A percentile compares a stretch with the other conserved stretches of the same genome.
Conservation (phyloP, 2,888 invertebrate species). For the Agonopterix heracliana region DNA sequence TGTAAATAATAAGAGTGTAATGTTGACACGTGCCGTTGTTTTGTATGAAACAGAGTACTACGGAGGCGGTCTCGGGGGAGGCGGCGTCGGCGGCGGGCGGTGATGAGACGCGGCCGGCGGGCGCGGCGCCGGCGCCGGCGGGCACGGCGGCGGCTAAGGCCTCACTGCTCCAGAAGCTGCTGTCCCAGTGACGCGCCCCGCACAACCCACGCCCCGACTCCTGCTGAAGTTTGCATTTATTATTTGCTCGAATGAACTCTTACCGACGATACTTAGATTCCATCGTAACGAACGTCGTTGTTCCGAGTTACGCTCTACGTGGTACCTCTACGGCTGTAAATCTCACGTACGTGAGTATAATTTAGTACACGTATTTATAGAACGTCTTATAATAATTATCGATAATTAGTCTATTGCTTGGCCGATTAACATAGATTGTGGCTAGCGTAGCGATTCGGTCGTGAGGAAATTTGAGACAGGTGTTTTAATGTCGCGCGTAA, state of each 20-base stretch:
- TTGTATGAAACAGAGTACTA: conserved; percentile 57
- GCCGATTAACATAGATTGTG: conserved; percentile 13
- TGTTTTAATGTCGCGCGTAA: too few species aligned
- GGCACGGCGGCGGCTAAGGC: conserved; percentile 73
- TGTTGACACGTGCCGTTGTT: neutral
- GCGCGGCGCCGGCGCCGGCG: conserved; percentile 20
- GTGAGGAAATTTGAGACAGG: neutral
- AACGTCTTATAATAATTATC: conserved; percentile 38
- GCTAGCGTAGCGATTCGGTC: conserved; percentile 9
- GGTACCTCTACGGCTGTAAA: conserved; percentile 69
- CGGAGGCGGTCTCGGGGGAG: conserved; percentile 70
- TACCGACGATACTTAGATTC: conserved; percentile 37
- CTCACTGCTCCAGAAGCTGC: conserved; percentile 89
- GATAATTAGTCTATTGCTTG: conserved; percentile 14
- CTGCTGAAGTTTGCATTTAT: conserved; percentile 57
- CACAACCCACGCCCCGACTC: conserved; percentile 15
- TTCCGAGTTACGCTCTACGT: conserved; percentile 55
- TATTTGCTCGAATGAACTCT: conserved; percentile 39
- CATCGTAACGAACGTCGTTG: conserved; percentile 42
- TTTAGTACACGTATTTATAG: conserved; percentile 61
- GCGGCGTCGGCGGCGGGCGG: conserved; percentile 41
- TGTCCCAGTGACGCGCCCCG: conserved; percentile 81
- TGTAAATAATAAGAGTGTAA: neutral
- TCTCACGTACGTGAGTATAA: conserved; percentile 55
- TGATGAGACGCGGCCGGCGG: conserved; percentile 35